These are phyloP conservation scores for Cochlearius cochlearius DNA, from an alignment of 2,113 vertebrate genomes.

Conservation along the genomic window DNA sequence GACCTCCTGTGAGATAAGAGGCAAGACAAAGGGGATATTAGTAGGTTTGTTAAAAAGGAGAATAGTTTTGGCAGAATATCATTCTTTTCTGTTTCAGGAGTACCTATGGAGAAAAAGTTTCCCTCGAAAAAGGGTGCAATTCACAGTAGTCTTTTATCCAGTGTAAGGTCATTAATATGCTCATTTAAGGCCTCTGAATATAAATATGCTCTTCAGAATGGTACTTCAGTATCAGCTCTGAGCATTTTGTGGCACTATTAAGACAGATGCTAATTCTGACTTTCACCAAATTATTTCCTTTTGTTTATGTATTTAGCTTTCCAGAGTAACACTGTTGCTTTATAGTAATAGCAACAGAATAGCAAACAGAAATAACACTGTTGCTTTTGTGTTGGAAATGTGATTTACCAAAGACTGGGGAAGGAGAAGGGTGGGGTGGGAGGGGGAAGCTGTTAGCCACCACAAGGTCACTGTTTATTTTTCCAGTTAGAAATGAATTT, in stretches of 20 bases:
- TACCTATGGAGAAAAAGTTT: background rate
- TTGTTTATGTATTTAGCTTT: background rate
- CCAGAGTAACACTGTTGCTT: background rate
- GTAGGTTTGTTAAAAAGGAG: background rate
- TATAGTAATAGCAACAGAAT: background rate
- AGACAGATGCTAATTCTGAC: background rate
- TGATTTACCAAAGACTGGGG: background rate
- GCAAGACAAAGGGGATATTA: conserved; percentile 3
- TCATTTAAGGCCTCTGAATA: background rate
- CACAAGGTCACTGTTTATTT: background rate
- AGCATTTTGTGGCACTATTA: background rate
- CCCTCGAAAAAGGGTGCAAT: background rate
- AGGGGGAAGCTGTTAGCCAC: background rate
- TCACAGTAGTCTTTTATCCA: background rate
- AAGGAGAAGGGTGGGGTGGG: rapidly evolving
- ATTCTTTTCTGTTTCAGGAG: background rate
- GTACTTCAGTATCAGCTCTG: background rate
- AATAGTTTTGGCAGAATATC: background rate
- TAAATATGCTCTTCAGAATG: background rate
- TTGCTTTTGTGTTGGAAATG: background rate
- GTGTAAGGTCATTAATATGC: background rate
- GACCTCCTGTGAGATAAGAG: conserved; percentile 23
- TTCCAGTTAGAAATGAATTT: background rate
- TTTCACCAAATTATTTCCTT: background rate
- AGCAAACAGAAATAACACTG: background rate